Percentiles rank a stretch among this genome's conserved stretches.
phyloP scores from a whole-genome alignment of 2,113 vertebrate genomes.

The Lepisosteus osseus region DNA sequence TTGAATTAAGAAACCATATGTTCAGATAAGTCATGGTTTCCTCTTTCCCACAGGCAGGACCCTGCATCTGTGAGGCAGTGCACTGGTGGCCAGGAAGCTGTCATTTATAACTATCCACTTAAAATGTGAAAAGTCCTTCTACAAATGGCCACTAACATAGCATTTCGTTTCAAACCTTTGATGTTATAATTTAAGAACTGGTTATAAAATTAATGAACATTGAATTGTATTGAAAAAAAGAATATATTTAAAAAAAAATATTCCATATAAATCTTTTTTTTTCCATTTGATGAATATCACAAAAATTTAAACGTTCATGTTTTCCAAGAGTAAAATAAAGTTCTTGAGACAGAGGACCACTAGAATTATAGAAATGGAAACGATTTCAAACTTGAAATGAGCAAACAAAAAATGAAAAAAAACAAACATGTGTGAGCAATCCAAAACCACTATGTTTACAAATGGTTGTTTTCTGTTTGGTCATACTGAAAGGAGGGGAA shows the following conservation, averaged over 20 bases:
- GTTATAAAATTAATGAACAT: too few species aligned
- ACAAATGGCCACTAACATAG: too few species aligned
- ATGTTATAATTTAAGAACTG: background rate
- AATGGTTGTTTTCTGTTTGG: background rate
- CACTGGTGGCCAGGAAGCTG: constrained; percentile 49
- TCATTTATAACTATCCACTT: constrained; percentile 46
- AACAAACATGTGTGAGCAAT: background rate
- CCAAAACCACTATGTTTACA: background rate
- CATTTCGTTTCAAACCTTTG: background rate
- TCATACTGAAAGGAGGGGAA: background rate
- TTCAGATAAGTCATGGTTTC: constrained; percentile 86
- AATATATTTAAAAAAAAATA: background rate
- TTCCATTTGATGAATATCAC: background rate
- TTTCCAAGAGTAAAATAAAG: too few species aligned
- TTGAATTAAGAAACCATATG: constrained; percentile 90
- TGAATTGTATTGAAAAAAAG: too few species aligned
- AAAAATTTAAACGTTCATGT: too few species aligned
- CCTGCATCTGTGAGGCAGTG: constrained; percentile 73
- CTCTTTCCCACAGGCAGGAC: constrained; percentile 81
- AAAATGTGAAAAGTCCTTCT: background rate
- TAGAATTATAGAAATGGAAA: too few species aligned
- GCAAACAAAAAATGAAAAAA: background rate
- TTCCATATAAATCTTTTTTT: background rate
- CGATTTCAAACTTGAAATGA: too few species aligned
- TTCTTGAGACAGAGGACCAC: too few species aligned